Conservation (phyloP, 2,113 vertebrate species). For the Seriola quinqueradiata region DNA sequence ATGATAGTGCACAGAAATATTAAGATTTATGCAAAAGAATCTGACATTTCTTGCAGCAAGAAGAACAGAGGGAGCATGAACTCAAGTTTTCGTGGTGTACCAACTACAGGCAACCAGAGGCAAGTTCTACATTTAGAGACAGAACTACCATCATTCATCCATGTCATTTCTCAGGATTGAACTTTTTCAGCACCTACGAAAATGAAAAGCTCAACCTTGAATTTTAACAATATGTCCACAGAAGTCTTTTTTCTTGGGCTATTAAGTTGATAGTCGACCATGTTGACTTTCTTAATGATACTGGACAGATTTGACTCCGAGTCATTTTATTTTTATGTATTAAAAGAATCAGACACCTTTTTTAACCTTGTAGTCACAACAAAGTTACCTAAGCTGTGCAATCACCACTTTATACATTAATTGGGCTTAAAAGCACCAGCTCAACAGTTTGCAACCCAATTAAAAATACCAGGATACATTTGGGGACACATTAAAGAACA, state of each 20-base stretch:
- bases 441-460: neutral
- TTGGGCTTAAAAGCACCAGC: neutral
- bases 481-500: neutral
- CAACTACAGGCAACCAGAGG: too few species aligned
- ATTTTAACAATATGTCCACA: neutral
- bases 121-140: neutral
- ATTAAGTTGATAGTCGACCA: neutral
- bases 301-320: too few species aligned
- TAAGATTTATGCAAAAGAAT: neutral
- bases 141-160: neutral
- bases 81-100: neutral
- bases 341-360: too few species aligned
- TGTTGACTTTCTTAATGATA: neutral
- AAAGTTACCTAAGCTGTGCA: neutral
- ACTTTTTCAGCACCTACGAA: too few species aligned
- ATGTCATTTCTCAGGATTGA: neutral
- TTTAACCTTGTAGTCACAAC: too few species aligned
- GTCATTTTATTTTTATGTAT: too few species aligned
- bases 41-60: neutral
- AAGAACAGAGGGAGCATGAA: neutral
- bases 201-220: neutral
- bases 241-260: neutral
- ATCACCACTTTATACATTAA: neutral
- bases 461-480: neutral
- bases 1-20: neutral